phyloP scores from a whole-genome alignment of 1,140 invertebrate species.

The Brachionus koreanus region DNA sequence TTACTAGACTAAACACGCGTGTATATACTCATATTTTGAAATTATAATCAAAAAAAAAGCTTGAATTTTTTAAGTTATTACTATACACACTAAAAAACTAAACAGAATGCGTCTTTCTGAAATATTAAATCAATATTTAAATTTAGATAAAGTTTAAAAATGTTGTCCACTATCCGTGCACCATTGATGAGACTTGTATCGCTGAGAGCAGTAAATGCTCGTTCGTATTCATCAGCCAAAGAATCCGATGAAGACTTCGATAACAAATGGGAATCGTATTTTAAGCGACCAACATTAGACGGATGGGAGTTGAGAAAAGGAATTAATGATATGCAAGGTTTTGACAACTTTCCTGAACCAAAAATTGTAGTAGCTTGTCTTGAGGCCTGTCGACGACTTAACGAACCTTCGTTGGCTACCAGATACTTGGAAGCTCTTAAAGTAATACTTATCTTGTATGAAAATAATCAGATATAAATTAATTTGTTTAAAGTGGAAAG shows the following conservation, averaged over 20 bases:
- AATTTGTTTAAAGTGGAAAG: slow-evolving; percentile 70
- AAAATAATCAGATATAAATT: no score
- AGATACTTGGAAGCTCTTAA: slow-evolving; percentile 87
- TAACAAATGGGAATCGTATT: slow-evolving; percentile 41
- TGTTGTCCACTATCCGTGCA: slow-evolving; percentile 8
- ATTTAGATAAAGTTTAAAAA: slow-evolving; percentile 12
- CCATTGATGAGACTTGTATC: neutral
- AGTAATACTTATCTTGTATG: slow-evolving; percentile 54
- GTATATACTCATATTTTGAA: neutral
- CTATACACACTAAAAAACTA: neutral
- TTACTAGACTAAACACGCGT: neutral
- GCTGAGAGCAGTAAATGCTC: neutral
- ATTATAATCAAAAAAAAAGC: neutral
- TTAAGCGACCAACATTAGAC: slow-evolving; percentile 64
- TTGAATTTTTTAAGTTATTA: neutral
- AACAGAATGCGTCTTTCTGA: neutral
- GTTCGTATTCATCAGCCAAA: slow-evolving; percentile 8
- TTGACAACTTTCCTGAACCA: slow-evolving; percentile 92
- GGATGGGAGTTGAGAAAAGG: slow-evolving; percentile 86
- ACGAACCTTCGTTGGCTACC: slow-evolving; percentile 85
- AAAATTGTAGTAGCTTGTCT: slow-evolving; percentile 84
- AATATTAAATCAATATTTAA: slow-evolving; percentile 2
- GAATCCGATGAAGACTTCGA: slow-evolving; percentile 44
- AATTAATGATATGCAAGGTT: slow-evolving; percentile 64
- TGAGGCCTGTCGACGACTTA: slow-evolving; percentile 81